phyloP scores from a whole-genome alignment of 1,140 invertebrate species.

The Apocrypta bakeri region DNA sequence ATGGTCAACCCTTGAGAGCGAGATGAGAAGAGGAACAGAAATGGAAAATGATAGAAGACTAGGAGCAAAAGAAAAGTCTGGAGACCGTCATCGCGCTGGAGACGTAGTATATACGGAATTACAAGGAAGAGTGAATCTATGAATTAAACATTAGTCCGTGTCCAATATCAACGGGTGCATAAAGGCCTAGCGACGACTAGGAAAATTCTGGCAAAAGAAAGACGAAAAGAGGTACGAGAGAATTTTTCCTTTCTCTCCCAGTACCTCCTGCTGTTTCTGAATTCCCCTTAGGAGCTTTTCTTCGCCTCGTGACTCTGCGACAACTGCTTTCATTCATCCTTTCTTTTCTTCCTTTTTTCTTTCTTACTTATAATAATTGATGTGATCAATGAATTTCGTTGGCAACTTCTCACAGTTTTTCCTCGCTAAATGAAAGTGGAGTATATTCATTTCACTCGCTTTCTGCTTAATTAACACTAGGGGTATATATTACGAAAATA shows the following conservation, averaged over 20 bases:
- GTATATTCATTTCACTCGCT: no score
- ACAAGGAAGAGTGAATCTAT: conserved; percentile 26
- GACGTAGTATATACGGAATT: not conserved
- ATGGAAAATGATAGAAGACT: conserved; percentile 8
- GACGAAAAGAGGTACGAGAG: not conserved
- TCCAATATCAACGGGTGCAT: conserved; percentile 23
- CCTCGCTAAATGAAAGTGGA: no score
- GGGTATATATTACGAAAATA: no score
- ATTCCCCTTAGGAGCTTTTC: not conserved
- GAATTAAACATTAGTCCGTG: conserved; percentile 43
- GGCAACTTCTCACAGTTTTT: no score
- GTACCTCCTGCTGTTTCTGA: not conserved
- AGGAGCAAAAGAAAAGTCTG: not conserved
- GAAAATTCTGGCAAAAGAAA: conserved; percentile 4
- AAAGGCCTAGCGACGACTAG: conserved; percentile 8
- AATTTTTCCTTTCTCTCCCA: not conserved
- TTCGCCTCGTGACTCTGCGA: not conserved
- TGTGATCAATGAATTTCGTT: not conserved
- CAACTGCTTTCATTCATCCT: not conserved
- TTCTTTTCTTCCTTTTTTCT: not conserved
- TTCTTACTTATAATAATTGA: not conserved
- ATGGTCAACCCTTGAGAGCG: conserved; percentile 10
- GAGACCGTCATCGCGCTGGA: not conserved
- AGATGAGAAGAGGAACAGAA: not conserved
- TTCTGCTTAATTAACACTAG: no score